A percentile compares a stretch with the other conserved stretches of the same genome.
These are phyloP conservation scores for Cherax quadricarinatus DNA, from an alignment of 1,140 invertebrate species.

Conservation along the genomic window DNA sequence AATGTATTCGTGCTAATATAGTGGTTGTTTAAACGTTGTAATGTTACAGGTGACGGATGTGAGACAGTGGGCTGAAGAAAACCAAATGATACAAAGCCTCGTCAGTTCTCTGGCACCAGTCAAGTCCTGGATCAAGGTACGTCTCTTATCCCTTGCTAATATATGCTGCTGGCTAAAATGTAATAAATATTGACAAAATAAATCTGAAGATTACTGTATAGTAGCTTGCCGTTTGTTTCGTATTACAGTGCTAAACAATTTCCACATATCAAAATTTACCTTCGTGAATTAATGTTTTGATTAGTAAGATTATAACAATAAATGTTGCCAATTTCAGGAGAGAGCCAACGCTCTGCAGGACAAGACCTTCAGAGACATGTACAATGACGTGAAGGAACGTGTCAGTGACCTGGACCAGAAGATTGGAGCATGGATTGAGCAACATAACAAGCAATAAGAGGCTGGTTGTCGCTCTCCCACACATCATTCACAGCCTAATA, in stretches of 20 bases:
- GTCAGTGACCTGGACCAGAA: constrained; percentile 20
- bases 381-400: constrained; percentile 35
- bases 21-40: too few species aligned
- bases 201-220: too few species aligned
- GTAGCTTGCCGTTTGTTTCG: too few species aligned
- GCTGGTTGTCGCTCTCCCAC: background rate
- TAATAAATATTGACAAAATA: background rate
- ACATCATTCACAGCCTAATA: too few species aligned
- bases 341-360: constrained; percentile 36
- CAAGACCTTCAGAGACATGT: constrained; percentile 50
- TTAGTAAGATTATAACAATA: background rate
- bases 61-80: constrained; percentile 33
- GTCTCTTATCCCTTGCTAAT: too few species aligned
- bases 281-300: too few species aligned
- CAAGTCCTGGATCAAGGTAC: constrained; percentile 50
- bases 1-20: too few species aligned
- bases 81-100: constrained; percentile 30
- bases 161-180: background rate
- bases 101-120: constrained; percentile 2
- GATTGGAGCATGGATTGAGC: constrained; percentile 32
- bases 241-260: too few species aligned
- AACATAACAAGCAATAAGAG: background rate
- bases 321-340: background rate
- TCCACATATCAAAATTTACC: too few species aligned
- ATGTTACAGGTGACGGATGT: constrained; percentile 40